Evolutionary conservation across 2,888 invertebrate genomes (phyloP).

Genomic region (Eilema depressum): DNA sequence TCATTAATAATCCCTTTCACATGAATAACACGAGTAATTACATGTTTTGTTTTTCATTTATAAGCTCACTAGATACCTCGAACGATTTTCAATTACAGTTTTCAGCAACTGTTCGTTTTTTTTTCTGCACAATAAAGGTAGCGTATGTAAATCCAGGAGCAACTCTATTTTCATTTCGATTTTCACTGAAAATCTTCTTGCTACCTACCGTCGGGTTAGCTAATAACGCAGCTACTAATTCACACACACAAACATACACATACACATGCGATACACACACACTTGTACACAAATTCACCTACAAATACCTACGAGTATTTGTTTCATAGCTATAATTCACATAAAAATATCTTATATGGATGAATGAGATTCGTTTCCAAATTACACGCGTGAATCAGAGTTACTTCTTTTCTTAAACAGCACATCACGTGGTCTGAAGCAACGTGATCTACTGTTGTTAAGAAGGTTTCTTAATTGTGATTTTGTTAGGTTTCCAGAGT

Average conservation of each 20-base stretch:
- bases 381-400: background rate
- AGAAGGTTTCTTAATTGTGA: no score
- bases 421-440: no score
- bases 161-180: background rate
- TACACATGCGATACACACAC: background rate
- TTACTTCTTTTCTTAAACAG: no score
- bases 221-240: no score
- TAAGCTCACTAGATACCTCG: background rate
- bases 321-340: background rate
- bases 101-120: background rate
- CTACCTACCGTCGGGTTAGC: no score
- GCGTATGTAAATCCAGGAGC: background rate
- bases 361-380: background rate
- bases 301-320: no score
- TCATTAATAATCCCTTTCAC: slow-evolving; percentile 44
- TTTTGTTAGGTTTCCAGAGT: no score
- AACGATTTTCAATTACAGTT: background rate
- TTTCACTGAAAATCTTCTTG: no score
- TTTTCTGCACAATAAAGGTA: background rate
- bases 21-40: slow-evolving; percentile 26
- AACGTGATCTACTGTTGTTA: background rate
- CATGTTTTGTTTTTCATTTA: background rate
- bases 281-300: background rate
- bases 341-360: background rate
- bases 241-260: no score